A percentile compares a stretch with the other conserved stretches of the same genome.
These are phyloP conservation scores for Pungitius pungitius DNA, from an alignment of 2,113 vertebrate genomes.

Conservation along the genomic window DNA sequence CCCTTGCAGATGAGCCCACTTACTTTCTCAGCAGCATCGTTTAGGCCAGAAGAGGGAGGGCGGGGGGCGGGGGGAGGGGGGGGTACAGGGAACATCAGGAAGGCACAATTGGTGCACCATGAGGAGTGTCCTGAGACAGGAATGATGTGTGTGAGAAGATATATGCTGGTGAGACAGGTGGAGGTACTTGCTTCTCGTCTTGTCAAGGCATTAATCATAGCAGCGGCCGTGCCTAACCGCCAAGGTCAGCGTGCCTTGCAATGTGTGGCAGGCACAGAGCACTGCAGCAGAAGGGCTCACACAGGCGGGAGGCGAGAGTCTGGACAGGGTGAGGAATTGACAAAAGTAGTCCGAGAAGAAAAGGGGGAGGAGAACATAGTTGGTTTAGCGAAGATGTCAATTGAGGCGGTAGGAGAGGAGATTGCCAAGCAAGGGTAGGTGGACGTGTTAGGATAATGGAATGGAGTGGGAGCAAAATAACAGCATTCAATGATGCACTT, in stretches of 20 bases:
- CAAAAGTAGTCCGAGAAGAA: slow-evolving; percentile 56
- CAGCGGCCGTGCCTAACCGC: slow-evolving; percentile 60
- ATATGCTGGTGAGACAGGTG: slow-evolving; percentile 68
- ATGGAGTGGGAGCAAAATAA: slow-evolving; percentile 59
- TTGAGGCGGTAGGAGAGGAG: slow-evolving; percentile 56
- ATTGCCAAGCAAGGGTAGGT: slow-evolving; percentile 68
- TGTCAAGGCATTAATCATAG: slow-evolving; percentile 82
- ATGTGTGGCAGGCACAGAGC: slow-evolving; percentile 70
- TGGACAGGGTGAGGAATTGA: slow-evolving; percentile 55
- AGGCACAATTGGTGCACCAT: slow-evolving; percentile 66
- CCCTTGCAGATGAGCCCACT: slow-evolving; percentile 61
- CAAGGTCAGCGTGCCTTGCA: slow-evolving; percentile 76
- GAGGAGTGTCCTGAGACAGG: slow-evolving; percentile 62
- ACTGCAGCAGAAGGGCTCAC: slow-evolving; percentile 40
- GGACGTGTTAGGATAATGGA: slow-evolving; percentile 73
- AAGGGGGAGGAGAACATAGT: slow-evolving; percentile 41
- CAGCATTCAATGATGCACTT: slow-evolving; percentile 34
- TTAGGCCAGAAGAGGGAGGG: slow-evolving; percentile 1
- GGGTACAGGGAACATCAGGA: background rate
- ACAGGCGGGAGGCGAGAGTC: slow-evolving; percentile 47
- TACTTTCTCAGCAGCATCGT: slow-evolving; percentile 33
- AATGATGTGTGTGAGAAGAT: slow-evolving; percentile 67
- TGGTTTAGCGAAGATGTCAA: slow-evolving; percentile 53
- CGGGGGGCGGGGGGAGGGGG: background rate
- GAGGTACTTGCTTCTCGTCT: slow-evolving; percentile 74